A percentile compares a stretch with the other conserved stretches of the same genome.
These are phyloP conservation scores for Ranitomeya imitator DNA, from an alignment of 2,113 vertebrate species.

Conservation along the genomic window DNA sequence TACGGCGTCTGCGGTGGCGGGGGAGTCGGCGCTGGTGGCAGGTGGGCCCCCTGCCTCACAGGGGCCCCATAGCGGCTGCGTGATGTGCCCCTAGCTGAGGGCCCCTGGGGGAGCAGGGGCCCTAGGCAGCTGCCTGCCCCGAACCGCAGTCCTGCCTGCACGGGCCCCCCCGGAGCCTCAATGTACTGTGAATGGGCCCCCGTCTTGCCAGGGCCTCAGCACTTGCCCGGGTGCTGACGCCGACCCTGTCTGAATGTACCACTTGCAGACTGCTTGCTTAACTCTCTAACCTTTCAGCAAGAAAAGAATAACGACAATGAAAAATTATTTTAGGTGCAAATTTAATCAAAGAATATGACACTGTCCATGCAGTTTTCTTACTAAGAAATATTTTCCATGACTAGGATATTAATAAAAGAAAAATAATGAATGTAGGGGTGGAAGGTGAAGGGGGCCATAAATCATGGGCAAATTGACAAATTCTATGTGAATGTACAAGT, in stretches of 20 bases:
- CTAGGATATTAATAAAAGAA: constrained; percentile 58
- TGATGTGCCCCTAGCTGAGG: too few species aligned
- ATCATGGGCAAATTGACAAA: constrained; percentile 59
- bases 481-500: constrained; percentile 64
- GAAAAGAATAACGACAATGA: neutral
- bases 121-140: too few species aligned
- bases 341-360: constrained; percentile 1
- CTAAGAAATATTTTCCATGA: constrained; percentile 34
- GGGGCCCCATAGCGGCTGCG: too few species aligned
- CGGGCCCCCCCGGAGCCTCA: too few species aligned
- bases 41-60: too few species aligned
- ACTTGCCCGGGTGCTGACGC: too few species aligned
- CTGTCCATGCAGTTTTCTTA: neutral
- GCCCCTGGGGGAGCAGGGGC: too few species aligned
- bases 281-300: neutral
- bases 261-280: neutral
- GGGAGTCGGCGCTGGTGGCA: too few species aligned
- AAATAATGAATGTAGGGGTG: neutral
- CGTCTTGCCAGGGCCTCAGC: too few species aligned
- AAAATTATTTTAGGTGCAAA: neutral
- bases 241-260: neutral
- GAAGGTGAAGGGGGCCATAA: neutral
- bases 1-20: too few species aligned
- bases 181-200: too few species aligned
- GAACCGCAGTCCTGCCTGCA: too few species aligned